Evolutionary conservation across 2,113 vertebrate genomes (phyloP).

Genomic region (Donacobius atricapilla): DNA sequence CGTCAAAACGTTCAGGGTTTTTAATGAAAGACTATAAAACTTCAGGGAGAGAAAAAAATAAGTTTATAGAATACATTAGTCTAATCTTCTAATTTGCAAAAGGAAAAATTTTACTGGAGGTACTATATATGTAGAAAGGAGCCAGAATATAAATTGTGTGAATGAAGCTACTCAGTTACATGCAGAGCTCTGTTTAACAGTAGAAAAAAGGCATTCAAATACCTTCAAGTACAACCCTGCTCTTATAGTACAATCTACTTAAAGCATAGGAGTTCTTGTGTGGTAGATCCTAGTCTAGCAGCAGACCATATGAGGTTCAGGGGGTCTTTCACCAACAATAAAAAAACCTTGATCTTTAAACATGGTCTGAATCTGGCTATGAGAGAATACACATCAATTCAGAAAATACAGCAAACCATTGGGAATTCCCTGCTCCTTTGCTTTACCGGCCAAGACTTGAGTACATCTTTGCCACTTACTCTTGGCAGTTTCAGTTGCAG

Average conservation of each 20-base stretch:
- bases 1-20: accelerated
- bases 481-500: background rate
- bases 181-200: background rate
- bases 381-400: background rate
- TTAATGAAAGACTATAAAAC: background rate
- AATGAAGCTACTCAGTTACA: background rate
- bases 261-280: background rate
- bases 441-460: background rate
- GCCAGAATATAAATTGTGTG: background rate
- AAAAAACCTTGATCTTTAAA: background rate
- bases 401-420: background rate
- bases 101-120: background rate
- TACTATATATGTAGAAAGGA: background rate
- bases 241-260: background rate
- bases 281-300: background rate
- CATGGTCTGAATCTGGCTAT: background rate
- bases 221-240: background rate
- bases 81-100: background rate
- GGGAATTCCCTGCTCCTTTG: background rate
- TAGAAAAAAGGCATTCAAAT: background rate
- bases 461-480: background rate
- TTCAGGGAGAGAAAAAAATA: background rate
- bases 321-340: background rate
- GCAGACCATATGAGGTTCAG: background rate
- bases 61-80: background rate